Percentiles rank a stretch among this genome's conserved stretches.
Conservation (phyloP, 2,888 invertebrate genomes). For the Corbicula japonica region DNA sequence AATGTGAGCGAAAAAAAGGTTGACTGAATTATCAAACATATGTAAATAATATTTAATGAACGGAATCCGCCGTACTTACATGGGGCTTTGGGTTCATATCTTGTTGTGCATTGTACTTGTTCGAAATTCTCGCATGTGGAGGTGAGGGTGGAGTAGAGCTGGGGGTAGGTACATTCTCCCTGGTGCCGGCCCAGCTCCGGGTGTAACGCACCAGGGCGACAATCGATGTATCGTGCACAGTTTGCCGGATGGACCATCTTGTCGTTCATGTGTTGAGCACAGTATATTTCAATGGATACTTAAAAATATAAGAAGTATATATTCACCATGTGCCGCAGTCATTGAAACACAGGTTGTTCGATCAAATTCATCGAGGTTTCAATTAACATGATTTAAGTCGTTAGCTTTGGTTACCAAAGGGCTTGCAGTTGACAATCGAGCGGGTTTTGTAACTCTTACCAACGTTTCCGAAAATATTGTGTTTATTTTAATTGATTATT, state of each 20-base stretch:
- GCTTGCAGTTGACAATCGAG: no score
- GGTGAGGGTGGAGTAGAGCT: conserved; percentile 68
- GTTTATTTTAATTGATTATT: no score
- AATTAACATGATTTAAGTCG: no score
- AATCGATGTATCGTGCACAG: conserved; percentile 76
- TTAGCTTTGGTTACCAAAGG: no score
- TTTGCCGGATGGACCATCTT: conserved; percentile 69
- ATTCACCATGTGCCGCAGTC: no score
- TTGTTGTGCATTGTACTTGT: conserved; percentile 71
- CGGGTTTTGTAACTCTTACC: no score
- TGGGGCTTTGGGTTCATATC: conserved; percentile 71
- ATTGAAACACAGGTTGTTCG: no score
- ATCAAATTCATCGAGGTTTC: no score
- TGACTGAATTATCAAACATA: no score
- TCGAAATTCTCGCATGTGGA: conserved; percentile 68
- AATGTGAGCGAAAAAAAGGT: no score
- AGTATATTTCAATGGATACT: conserved; percentile 74
- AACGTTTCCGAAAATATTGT: no score
- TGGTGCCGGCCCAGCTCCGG: conserved; percentile 63
- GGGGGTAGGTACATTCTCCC: conserved; percentile 72
- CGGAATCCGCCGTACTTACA: conserved; percentile 66
- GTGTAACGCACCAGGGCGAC: conserved; percentile 50
- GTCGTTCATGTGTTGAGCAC: conserved; percentile 66
- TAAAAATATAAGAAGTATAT: conserved; percentile 20
- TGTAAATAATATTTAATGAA: no score